Percentiles rank a stretch among this genome's conserved stretches.
Evolutionary conservation across 2,113 vertebrate species (phyloP).

Genomic region (Grammomys surdaster): DNA sequence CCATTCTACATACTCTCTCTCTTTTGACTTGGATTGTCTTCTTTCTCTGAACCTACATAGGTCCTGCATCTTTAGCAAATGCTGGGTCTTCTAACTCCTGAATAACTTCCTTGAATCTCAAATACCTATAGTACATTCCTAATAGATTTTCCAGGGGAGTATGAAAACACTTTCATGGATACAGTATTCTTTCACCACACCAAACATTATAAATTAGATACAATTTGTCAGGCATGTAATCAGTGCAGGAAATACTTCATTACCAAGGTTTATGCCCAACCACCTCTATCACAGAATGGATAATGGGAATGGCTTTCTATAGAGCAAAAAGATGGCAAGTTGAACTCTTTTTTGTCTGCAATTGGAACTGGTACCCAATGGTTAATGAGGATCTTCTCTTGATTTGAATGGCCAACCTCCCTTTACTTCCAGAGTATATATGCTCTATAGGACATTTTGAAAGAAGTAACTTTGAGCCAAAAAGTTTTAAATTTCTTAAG

Average conservation of each 20-base stretch:
- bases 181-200: background rate
- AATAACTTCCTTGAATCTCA: background rate
- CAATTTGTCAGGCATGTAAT: constrained; percentile 12
- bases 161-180: background rate
- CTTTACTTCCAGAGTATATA: background rate
- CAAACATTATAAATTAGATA: constrained; percentile 26
- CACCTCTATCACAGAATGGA: constrained; percentile 10
- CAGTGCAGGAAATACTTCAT: constrained; percentile 13
- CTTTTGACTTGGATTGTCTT: background rate
- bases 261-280: background rate
- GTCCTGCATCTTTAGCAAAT: background rate
- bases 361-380: background rate
- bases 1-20: background rate
- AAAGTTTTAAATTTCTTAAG: background rate
- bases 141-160: background rate
- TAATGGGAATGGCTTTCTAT: background rate
- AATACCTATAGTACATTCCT: background rate
- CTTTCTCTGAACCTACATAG: background rate
- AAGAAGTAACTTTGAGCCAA: constrained; percentile 26
- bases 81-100: background rate
- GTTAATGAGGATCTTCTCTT: background rate
- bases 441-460: constrained; percentile 14
- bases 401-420: background rate
- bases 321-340: background rate
- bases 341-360: background rate